Conservation (phyloP, 1,140 invertebrate genomes). For the Ceratina japonica region DNA sequence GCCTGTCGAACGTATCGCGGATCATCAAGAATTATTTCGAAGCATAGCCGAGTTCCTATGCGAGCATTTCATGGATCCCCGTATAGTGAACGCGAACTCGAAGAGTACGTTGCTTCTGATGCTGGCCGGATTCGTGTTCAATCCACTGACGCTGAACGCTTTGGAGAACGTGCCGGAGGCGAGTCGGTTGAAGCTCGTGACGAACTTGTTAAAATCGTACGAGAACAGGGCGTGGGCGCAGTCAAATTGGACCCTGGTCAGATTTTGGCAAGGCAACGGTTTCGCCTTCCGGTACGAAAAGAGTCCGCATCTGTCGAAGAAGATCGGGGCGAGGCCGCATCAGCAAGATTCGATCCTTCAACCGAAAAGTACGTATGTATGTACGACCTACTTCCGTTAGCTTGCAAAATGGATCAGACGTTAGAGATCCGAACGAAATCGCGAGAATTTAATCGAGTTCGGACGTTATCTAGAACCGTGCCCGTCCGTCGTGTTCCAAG, state of each 20-base stretch:
- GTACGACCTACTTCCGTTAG: no score
- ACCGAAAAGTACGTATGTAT: conserved; percentile 76
- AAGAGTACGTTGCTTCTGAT: conserved; percentile 89
- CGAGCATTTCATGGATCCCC: conserved; percentile 86
- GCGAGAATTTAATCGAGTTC: no score
- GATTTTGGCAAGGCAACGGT: conserved; percentile 91
- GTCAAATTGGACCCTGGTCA: conserved; percentile 90
- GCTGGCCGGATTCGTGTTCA: conserved; percentile 85
- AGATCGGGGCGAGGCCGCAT: conserved; percentile 76
- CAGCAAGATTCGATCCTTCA: conserved; percentile 76
- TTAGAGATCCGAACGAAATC: no score
- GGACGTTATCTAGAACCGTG: conserved; percentile 80
- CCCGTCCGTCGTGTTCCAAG: conserved; percentile 82
- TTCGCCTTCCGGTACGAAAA: conserved; percentile 89
- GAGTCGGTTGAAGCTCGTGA: conserved; percentile 81
- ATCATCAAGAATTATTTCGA: conserved; percentile 80
- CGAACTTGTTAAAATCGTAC: conserved; percentile 86
- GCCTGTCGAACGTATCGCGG: conserved; percentile 80
- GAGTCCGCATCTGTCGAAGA: conserved; percentile 81
- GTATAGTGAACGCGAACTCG: conserved; percentile 88
- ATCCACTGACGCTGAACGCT: conserved; percentile 81
- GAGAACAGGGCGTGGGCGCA: conserved; percentile 92
- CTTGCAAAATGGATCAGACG: no score
- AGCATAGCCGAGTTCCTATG: conserved; percentile 87
- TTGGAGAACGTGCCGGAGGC: conserved; percentile 83